Percentiles rank a stretch among this genome's conserved stretches.
These are phyloP conservation scores for Pyrochroa serraticornis DNA, from an alignment of 2,888 invertebrate genomes.

Conservation along the genomic window DNA sequence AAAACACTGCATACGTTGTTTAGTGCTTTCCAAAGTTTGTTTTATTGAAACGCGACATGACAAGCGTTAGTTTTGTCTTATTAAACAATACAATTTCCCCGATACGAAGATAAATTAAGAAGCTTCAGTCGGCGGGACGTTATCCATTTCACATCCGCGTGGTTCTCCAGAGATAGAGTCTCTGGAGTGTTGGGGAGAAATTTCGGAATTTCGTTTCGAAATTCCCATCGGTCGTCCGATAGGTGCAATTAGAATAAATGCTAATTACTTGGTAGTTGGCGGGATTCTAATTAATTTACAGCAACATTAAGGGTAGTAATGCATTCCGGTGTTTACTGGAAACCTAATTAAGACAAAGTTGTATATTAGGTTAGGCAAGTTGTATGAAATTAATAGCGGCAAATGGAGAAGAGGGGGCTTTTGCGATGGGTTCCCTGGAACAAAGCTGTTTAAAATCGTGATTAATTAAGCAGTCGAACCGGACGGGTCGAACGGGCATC, in stretches of 20 bases:
- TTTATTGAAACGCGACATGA: too few relatives aligned
- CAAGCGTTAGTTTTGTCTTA: too few relatives aligned
- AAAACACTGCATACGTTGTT: too few relatives aligned
- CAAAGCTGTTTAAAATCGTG: constrained; percentile 2
- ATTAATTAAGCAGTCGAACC: constrained; percentile 22
- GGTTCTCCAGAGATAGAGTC: too few relatives aligned
- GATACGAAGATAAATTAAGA: too few relatives aligned
- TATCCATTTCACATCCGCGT: too few relatives aligned
- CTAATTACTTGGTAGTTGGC: constrained; percentile 16
- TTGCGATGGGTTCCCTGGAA: not conserved
- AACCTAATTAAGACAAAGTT: constrained; percentile 33
- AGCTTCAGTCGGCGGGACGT: too few relatives aligned
- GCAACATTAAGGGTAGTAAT: constrained; percentile 28
- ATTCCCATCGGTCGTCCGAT: too few relatives aligned
- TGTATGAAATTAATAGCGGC: constrained; percentile 15
- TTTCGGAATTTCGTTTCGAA: too few relatives aligned
- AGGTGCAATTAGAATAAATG: constrained; percentile 17
- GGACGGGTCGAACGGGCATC: constrained; percentile 36
- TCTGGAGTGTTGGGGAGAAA: too few relatives aligned
- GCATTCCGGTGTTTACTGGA: constrained; percentile 32
- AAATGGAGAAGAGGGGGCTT: constrained; percentile 4
- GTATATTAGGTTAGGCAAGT: constrained; percentile 30
- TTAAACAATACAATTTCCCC: too few relatives aligned
- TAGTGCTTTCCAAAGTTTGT: too few relatives aligned
- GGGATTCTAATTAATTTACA: constrained; percentile 25